phyloP scores from a whole-genome alignment of 2,113 vertebrate species.

The Scytalopus superciliaris region DNA sequence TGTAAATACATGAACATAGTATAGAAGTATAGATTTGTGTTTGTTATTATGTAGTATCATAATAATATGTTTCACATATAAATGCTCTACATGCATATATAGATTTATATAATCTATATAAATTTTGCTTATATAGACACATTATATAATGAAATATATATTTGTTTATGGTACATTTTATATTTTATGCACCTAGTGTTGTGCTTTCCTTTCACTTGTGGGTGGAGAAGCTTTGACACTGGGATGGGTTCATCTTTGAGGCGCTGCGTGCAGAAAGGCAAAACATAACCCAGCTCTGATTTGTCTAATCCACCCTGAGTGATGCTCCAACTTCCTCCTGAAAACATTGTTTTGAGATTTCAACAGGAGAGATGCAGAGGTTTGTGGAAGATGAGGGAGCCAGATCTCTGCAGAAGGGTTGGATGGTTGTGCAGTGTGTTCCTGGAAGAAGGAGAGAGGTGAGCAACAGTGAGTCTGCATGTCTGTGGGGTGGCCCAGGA shows the following conservation, averaged over 20 bases:
- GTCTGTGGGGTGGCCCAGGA: neutral
- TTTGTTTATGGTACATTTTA: neutral
- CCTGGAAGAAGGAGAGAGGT: neutral
- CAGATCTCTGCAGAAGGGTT: neutral
- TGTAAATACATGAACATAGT: neutral
- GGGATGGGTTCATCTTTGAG: neutral
- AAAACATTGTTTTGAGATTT: accelerated
- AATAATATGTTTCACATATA: neutral
- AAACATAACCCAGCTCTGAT: neutral
- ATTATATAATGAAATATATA: neutral
- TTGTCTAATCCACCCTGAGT: neutral
- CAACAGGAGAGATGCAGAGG: accelerated
- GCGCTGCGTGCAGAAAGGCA: neutral
- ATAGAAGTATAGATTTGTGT: neutral
- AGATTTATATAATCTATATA: neutral
- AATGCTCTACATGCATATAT: neutral
- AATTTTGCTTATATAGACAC: neutral
- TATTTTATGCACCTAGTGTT: neutral
- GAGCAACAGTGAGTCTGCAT: accelerated
- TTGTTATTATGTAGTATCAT: neutral
- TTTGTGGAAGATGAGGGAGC: neutral
- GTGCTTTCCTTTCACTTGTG: neutral
- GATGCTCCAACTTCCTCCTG: neutral
- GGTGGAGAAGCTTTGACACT: neutral
- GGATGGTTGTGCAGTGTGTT: neutral